Conservation (phyloP, 2,888 invertebrate species). For the Acrobasis repandana region DNA sequence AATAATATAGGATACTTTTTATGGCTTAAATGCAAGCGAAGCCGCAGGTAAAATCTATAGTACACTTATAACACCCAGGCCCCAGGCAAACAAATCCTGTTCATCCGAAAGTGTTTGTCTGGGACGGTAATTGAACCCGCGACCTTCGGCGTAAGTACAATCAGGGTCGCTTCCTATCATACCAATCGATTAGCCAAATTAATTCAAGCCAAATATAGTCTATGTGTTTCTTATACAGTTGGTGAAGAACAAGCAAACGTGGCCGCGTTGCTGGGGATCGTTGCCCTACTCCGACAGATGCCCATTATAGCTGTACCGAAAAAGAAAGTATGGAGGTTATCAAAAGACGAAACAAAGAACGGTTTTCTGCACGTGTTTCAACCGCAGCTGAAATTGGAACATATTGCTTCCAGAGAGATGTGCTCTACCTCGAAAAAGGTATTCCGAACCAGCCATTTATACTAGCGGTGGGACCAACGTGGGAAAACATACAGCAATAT, state of each 20-base stretch:
- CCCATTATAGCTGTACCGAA: neutral
- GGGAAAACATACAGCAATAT: conserved; percentile 7
- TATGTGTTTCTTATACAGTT: neutral
- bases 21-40: too few relatives aligned
- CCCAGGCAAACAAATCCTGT: too few relatives aligned
- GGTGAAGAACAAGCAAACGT: conserved; percentile 1
- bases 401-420: conserved; percentile 8
- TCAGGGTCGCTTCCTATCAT: neutral
- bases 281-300: neutral
- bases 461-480: conserved; percentile 11
- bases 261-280: neutral
- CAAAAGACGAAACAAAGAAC: conserved; percentile 1
- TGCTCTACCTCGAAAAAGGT: conserved; percentile 17
- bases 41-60: too few relatives aligned
- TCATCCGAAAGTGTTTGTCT: too few relatives aligned
- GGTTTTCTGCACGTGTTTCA: conserved; percentile 1
- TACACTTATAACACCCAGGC: too few relatives aligned
- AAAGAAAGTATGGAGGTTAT: conserved; percentile 2
- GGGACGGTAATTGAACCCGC: too few relatives aligned
- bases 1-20: too few relatives aligned
- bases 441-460: conserved; percentile 19
- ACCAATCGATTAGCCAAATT: neutral
- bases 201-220: neutral
- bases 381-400: conserved; percentile 8
- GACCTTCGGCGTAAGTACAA: too few relatives aligned